A percentile compares a stretch with the other conserved stretches of the same genome.
These are phyloP conservation scores for Erpetoichthys calabaricus DNA, from an alignment of 2,797 vertebrate species.

Conservation along the genomic window DNA sequence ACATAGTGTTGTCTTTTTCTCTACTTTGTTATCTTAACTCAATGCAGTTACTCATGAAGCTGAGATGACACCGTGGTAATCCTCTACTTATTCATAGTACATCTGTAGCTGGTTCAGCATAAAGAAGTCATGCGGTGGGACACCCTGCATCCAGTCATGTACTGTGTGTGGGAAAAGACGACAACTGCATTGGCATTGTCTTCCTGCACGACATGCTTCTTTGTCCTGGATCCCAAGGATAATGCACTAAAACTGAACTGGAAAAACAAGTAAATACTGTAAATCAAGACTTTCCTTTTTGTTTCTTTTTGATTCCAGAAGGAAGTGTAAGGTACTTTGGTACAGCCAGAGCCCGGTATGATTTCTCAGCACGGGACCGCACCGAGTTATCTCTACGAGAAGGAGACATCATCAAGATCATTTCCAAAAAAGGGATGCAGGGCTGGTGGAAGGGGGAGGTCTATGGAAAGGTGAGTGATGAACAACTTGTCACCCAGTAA, in stretches of 20 bases:
- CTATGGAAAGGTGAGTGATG: slow-evolving; percentile 66
- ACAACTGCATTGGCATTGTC: neutral
- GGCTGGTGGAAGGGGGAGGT: slow-evolving; percentile 94
- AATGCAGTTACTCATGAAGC: neutral
- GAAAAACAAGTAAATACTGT: neutral
- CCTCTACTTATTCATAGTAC: neutral
- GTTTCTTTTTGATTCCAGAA: slow-evolving; percentile 27
- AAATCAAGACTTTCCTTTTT: neutral
- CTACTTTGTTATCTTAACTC: neutral
- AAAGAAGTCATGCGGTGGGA: neutral
- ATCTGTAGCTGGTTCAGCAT: neutral
- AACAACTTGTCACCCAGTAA: neutral
- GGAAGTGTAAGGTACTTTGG: slow-evolving; percentile 51
- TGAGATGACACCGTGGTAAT: neutral
- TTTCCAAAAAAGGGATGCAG: slow-evolving; percentile 71
- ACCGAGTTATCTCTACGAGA: slow-evolving; percentile 71
- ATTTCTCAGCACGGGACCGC: slow-evolving; percentile 79
- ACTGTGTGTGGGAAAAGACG: neutral
- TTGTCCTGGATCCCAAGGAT: slow-evolving; percentile 23
- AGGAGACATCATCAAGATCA: slow-evolving; percentile 78
- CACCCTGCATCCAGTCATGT: neutral
- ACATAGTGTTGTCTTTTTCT: too few species aligned
- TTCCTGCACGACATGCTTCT: neutral
- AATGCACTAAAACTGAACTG: neutral
- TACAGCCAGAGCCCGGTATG: slow-evolving; percentile 70